phyloP scores from a whole-genome alignment of 2,888 invertebrate genomes.

The Criorhina ranunculi region DNA sequence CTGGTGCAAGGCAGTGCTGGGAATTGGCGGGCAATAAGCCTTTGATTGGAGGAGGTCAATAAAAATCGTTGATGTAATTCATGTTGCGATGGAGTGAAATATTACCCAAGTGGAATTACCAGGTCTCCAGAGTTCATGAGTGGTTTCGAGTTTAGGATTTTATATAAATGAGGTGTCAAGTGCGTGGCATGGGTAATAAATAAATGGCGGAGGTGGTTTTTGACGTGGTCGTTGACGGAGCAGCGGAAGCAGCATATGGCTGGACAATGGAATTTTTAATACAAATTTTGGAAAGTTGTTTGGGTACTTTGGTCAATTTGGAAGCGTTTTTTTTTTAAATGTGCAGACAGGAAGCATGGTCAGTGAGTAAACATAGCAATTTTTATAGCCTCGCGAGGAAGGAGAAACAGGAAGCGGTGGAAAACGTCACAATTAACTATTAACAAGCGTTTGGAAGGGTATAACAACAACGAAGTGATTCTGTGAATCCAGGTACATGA shows the following conservation, averaged over 20 bases:
- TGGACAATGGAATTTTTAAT: slow-evolving; percentile 63
- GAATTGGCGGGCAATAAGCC: slow-evolving; percentile 64
- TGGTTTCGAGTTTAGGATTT: slow-evolving; percentile 52
- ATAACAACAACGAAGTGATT: too few relatives aligned
- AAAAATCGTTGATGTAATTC: slow-evolving; percentile 70
- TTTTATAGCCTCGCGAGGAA: not conserved
- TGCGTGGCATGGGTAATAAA: slow-evolving; percentile 58
- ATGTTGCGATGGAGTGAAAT: slow-evolving; percentile 56
- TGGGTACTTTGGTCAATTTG: not conserved
- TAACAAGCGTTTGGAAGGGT: too few relatives aligned
- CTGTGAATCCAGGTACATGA: too few relatives aligned
- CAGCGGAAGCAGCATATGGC: slow-evolving; percentile 58
- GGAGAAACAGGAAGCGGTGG: too few relatives aligned
- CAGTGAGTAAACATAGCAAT: slow-evolving; percentile 9
- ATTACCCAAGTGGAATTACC: slow-evolving; percentile 42
- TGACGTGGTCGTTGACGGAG: not conserved
- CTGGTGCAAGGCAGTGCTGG: slow-evolving; percentile 25
- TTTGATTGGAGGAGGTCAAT: slow-evolving; percentile 73
- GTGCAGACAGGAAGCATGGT: slow-evolving; percentile 33
- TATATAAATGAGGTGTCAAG: slow-evolving; percentile 61
- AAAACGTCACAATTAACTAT: too few relatives aligned
- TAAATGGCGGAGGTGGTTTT: slow-evolving; percentile 32
- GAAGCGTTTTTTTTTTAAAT: slow-evolving; percentile 21
- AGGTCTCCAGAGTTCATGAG: slow-evolving; percentile 26
- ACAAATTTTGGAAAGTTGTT: slow-evolving; percentile 21